phyloP scores from a whole-genome alignment of 2,113 vertebrate genomes.

The Sorex fumeus region DNA sequence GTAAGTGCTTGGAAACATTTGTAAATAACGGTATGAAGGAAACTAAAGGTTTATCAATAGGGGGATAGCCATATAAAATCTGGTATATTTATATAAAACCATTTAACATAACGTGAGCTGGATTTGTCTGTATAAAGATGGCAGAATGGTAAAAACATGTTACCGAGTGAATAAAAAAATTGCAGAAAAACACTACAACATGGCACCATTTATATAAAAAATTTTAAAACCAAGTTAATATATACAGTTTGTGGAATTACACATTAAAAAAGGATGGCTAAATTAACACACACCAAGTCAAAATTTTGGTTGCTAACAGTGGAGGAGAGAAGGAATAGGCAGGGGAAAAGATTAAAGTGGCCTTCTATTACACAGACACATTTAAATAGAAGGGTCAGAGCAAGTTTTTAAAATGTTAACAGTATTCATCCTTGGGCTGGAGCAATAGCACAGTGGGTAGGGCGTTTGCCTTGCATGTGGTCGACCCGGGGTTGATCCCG shows the following conservation, averaged over 20 bases:
- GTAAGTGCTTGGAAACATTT: constrained; percentile 8
- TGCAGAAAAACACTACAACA: neutral
- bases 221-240: neutral
- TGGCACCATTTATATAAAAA: neutral
- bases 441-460: no score
- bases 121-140: neutral
- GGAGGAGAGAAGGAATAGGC: no score
- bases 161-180: constrained; percentile 4
- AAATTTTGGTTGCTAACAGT: neutral
- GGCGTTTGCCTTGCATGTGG: no score
- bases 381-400: constrained; percentile 29
- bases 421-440: constrained; percentile 22
- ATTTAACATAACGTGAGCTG: neutral
- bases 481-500: no score
- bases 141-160: neutral
- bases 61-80: constrained; percentile 1
- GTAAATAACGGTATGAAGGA: constrained; percentile 31
- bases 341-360: neutral
- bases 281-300: neutral
- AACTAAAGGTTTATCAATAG: constrained; percentile 28
- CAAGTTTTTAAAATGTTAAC: constrained; percentile 31
- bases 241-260: neutral
- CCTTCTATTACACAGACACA: neutral
- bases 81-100: neutral
- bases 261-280: neutral